Conservation (phyloP, 1,140 invertebrate genomes). For the Liolophura sinensis region DNA sequence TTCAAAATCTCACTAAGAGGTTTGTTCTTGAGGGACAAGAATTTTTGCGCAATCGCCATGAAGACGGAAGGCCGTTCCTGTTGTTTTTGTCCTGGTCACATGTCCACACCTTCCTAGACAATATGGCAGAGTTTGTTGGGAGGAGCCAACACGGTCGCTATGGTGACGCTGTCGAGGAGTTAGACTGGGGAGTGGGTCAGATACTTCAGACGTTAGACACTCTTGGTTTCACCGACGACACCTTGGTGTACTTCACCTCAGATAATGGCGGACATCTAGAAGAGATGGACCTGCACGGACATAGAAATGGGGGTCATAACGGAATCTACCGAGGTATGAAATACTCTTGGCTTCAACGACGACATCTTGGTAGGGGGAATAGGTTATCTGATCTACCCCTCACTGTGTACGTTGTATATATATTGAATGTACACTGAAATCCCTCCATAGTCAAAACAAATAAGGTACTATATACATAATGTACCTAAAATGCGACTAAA, state of each 20-base stretch:
- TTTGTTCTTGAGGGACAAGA: conserved; percentile 37
- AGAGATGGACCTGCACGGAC: conserved; percentile 43
- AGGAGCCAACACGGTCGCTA: conserved; percentile 46
- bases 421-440: too few relatives aligned
- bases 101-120: conserved; percentile 36
- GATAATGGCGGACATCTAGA: conserved; percentile 61
- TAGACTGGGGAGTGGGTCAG: conserved; percentile 58
- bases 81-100: conserved; percentile 44
- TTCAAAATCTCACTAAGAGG: conserved; percentile 36
- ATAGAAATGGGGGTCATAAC: conserved; percentile 57
- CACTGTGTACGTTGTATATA: too few relatives aligned
- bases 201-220: conserved; percentile 51
- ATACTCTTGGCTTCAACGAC: too few relatives aligned
- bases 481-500: too few relatives aligned
- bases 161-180: conserved; percentile 59
- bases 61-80: conserved; percentile 37
- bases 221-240: conserved; percentile 52
- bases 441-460: too few relatives aligned
- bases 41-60: conserved; percentile 31
- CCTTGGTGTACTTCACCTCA: conserved; percentile 61
- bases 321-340: conserved; percentile 47
- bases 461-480: too few relatives aligned
- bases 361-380: too few relatives aligned
- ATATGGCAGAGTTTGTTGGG: conserved; percentile 24
- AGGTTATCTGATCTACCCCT: too few relatives aligned